Base-by-base conservation (phyloP, 2,113 vertebrate species). In the Pteropus alecto region DNA sequence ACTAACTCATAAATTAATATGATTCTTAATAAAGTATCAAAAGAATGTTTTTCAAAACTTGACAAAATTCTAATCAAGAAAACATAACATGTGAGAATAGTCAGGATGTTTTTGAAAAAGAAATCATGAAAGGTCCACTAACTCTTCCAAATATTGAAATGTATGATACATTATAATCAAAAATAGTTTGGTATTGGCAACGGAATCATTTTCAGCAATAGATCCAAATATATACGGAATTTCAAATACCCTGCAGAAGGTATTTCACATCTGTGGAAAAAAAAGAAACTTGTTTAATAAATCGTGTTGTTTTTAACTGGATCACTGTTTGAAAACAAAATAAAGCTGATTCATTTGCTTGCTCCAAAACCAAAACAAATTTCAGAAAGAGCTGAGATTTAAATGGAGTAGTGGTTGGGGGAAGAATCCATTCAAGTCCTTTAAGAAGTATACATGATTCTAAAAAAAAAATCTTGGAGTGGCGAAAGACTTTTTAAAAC, bases 361-460 rank as follows among this genome's bases (percentile, higher is more conserved):
- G 41, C 35, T 93, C 30, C 24, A 56, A 93, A 85, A 71, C 35
- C 24, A 65, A 90, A 93, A 78, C 56, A 22, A 96, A 93, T 90
- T 85, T 79, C 71, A 90, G 38, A 46, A 93, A 85, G 78, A 85
- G 85, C 46, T 46, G 63, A 89, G 35, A 74, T 56, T 65, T 58
- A 91, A 92, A 81, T 73, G 65, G 9, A 18, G 18, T 82, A 82
- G 51, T 51, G 51, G 14, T 16, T 3, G 51, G 14, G 15, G 48
- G 54, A 65, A 63, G 43, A 90, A 33, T 38, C 77, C 28, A 51
- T 58, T 87, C 43, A 85, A 46, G 41, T 70, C 12, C 30, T 84
- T 65, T 70, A 70, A 86, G 65, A 73, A 79, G 41, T 26, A 79
- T 21, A 60, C 4, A 16, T 79, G 76, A 60, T 60, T 91, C 28